These are phyloP conservation scores for Cynodonichthys magdalenae DNA, from an alignment of 2,797 vertebrate species.

Conservation along the genomic window DNA sequence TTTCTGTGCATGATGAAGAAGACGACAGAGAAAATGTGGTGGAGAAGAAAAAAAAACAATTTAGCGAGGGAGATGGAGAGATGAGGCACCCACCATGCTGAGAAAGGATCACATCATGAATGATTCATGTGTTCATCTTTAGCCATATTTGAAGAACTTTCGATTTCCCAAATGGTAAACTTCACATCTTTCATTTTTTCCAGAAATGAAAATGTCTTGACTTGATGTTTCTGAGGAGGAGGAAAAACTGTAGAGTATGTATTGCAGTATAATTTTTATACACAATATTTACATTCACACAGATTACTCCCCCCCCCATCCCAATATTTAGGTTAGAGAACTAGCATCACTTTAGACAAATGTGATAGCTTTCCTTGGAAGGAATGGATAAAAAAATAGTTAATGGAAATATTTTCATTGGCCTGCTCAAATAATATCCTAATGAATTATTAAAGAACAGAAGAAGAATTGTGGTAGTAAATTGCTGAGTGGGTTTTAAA, in stretches of 20 bases:
- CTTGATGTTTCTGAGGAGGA: slow-evolving; percentile 42
- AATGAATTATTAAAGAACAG: slow-evolving; percentile 20
- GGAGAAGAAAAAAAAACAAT: slow-evolving; percentile 24
- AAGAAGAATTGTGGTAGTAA: slow-evolving; percentile 8
- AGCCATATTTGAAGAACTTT: slow-evolving; percentile 67
- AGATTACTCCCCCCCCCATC: background rate
- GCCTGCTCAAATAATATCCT: slow-evolving; percentile 37
- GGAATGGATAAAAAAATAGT: slow-evolving; percentile 20
- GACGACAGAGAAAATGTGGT: slow-evolving; percentile 12
- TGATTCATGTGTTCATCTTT: slow-evolving; percentile 70
- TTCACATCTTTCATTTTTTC: slow-evolving; percentile 20
- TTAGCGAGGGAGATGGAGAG: slow-evolving; percentile 19
- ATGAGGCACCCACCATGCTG: slow-evolving; percentile 44
- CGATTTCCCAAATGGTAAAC: slow-evolving; percentile 62
- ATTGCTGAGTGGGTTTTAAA: slow-evolving; percentile 16
- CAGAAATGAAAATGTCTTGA: slow-evolving; percentile 30
- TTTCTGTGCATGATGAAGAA: slow-evolving; percentile 1
- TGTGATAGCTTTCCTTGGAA: slow-evolving; percentile 8
- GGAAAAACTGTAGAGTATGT: slow-evolving; percentile 25
- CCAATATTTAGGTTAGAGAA: slow-evolving; percentile 30
- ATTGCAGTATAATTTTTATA: slow-evolving; percentile 43
- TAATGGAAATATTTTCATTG: slow-evolving; percentile 52
- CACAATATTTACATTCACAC: slow-evolving; percentile 52
- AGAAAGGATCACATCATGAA: slow-evolving; percentile 60
- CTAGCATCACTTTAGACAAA: background rate